Conservation (phyloP, 2,888 invertebrate genomes). For the Caenorhabditis doughertyi region DNA sequence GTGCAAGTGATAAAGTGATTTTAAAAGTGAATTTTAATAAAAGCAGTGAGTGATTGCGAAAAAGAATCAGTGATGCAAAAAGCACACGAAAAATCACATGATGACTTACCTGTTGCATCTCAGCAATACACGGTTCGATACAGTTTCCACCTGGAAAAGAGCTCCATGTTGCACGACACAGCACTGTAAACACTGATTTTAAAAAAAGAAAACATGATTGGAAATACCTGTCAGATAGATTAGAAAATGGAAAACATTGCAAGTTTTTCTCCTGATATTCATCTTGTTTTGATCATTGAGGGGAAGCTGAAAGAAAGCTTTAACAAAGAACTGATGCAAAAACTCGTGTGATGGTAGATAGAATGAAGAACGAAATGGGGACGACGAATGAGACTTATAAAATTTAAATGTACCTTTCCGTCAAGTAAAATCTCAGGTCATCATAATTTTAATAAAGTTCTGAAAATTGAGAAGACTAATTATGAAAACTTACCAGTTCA, state of each 20-base stretch:
- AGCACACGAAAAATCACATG: slow-evolving; percentile 6
- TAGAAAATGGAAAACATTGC: background rate
- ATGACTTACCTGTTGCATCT: slow-evolving; percentile 72
- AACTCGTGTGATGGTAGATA: no score
- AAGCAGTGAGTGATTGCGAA: slow-evolving; percentile 22
- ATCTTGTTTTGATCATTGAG: slow-evolving; percentile 34
- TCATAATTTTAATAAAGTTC: no score
- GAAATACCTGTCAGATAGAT: slow-evolving; percentile 28
- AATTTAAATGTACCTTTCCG: no score
- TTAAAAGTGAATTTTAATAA: background rate
- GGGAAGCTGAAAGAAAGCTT: slow-evolving; percentile 1
- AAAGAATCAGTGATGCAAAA: slow-evolving; percentile 14
- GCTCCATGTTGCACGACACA: slow-evolving; percentile 7
- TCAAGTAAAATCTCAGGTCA: no score
- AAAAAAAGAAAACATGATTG: no score
- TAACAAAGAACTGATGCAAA: background rate
- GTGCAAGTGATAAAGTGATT: slow-evolving; percentile 43
- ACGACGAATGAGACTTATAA: no score
- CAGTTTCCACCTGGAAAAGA: slow-evolving; percentile 70
- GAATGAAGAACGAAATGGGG: no score
- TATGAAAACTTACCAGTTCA: no score
- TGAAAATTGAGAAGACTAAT: no score
- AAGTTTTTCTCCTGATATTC: no score
- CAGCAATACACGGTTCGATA: slow-evolving; percentile 72
- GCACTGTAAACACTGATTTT: no score